Evolutionary conservation across 2,888 invertebrate species (phyloP), one percentile per base, ranked within the genome.

Genomic region (Seira musarum): DNA sequence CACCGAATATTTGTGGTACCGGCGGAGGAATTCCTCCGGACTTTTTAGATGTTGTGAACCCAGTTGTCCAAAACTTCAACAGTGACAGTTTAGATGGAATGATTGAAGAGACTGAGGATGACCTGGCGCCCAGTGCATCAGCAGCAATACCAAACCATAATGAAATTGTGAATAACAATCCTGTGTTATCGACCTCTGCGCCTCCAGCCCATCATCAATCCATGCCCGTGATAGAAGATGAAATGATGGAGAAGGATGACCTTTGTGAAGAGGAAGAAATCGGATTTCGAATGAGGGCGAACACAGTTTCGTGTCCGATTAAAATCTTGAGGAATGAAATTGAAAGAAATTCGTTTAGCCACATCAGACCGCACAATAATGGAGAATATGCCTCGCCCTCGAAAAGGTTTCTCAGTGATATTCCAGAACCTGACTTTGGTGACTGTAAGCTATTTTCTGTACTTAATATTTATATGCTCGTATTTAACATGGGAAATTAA

Each of bases 1-100:
- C 84, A 8, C 84, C 84, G 13, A 84, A 84, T 21, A 84, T 84
- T 22, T 82, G 84, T 75, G 82, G 75, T 17, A 78, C 74, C 17
- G 78, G 77, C 6, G 30, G 30, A 40, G 72, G 73, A 6, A 30
- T 61, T 8, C 30, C 30, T 8, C 30, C 30, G 10, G 60, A 68
- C 1, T 73, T 73, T 65, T 40, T 71, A 19, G 69, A 65, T 69
- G 46, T 57, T 3, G 2, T 61, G 5, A 30, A 30, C 8, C 30
- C 72, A 3, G 76, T 64, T 8, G 60, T 73, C 24, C 74, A 79
- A 25, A 79, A 82, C 30, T 82, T 82, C 63, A 69, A 75, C 2
- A 69, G 76, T 61, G 82, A 82, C 61, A 82, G 82, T 64, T 72
- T 82, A 22, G 82, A 82, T 60, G 82, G 82, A 6, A 82, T 82